Base-by-base conservation (phyloP, 2,888 invertebrate species). In the Yponomeuta evonymella region DNA sequence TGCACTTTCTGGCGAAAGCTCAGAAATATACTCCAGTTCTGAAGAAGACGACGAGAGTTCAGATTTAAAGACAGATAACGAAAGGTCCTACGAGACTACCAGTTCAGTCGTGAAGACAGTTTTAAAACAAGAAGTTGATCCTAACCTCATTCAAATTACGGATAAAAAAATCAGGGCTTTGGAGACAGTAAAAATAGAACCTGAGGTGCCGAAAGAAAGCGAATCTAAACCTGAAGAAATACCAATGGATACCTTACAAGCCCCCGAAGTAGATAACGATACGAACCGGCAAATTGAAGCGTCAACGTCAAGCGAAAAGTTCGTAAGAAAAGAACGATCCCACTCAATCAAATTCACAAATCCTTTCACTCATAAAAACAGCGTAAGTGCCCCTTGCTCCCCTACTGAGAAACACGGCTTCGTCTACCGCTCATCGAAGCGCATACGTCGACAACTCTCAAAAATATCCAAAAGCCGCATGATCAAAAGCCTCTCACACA, bases 51-150 rank as follows among this genome's bases (percentile, higher is more conserved):
- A 93, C 66, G 90, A 92, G 75, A 90, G 90, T 74, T 90, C 86
- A 69, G 93, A 93, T 75, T 79, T 89, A 33, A 93, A 89, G 76
- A 86, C 88, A 64, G 93, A 93, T 73, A 82, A 85, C 67, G 88
- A 92, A 69, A 82, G 81, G 62, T 82, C 86, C 48, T 77, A 90
- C 67, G 94, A 94, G 78, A 94, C 94, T 11, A 92, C 94, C 1
- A 93, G 93, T 77, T 93, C 93, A 69, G 89, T 94, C 33, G 93
- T 94, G 5, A 91, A 93, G 76, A 92, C 93, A 51, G 93, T 94
- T 30, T 75, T 93, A 63, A 89, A 83, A 71, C 84, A 89, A 36
- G 83, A 85, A 71, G 75, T 83, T 0, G 78, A 89, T 77, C 84
- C 83, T 8, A 77, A 75, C 62, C 78, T 87, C 12, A 81, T 88